Conservation (phyloP, 2,888 invertebrate genomes). For the Tetragonula carbonaria region DNA sequence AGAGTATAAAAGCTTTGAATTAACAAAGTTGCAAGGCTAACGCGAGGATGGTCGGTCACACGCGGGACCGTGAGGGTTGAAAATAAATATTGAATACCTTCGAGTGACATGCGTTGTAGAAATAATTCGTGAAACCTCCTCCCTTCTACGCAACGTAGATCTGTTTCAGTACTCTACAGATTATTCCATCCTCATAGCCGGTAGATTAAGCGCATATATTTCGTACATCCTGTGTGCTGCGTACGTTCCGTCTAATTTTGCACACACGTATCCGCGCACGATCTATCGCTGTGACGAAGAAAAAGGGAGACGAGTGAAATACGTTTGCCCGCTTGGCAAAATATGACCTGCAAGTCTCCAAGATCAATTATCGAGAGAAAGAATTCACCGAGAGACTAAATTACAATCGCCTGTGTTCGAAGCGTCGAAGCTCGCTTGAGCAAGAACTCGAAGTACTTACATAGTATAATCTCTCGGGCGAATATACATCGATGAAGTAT, state of each 20-base stretch:
- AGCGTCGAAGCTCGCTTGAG: not conserved
- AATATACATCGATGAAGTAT: not conserved
- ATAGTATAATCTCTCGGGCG: not conserved
- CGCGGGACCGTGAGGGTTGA: no score
- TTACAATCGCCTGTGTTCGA: not conserved
- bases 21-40: not conserved
- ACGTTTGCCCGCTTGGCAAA: not conserved
- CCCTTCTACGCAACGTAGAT: no score
- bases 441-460: conserved; percentile 13
- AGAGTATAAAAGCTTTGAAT: not conserved
- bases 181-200: not conserved
- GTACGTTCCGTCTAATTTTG: not conserved
- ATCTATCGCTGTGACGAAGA: no score
- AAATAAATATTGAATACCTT: no score
- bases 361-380: not conserved
- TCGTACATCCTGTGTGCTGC: not conserved
- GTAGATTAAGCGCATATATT: not conserved
- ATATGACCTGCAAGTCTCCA: not conserved
- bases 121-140: no score
- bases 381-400: not conserved
- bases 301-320: no score
- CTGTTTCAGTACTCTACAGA: not conserved
- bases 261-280: not conserved
- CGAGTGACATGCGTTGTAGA: no score
- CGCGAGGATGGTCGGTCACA: no score